These are phyloP conservation scores for Nemopilema nomurai DNA, from an alignment of 30 jellyfish, hydroid and myxozoan species.

Conservation along the genomic window DNA sequence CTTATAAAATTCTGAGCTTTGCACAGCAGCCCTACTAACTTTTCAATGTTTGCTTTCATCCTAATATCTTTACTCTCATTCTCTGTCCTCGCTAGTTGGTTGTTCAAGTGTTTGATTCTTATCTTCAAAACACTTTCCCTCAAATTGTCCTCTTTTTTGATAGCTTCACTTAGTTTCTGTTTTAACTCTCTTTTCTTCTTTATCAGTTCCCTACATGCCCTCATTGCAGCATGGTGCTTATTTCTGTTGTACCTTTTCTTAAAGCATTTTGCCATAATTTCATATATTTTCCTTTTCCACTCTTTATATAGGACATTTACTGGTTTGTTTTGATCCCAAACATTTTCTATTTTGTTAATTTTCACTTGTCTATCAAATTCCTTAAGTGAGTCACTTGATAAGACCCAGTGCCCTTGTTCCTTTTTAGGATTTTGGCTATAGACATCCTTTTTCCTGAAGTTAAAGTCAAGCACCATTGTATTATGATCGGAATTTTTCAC, in stretches of 20 bases:
- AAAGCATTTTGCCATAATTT: constrained; percentile 17
- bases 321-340: neutral
- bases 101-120: neutral
- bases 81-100: neutral
- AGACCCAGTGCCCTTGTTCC: constrained; percentile 6
- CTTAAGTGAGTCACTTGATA: neutral
- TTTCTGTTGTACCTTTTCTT: constrained; percentile 15
- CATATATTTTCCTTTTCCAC: constrained; percentile 9
- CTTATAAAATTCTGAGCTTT: constrained; percentile 17
- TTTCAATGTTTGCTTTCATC: neutral
- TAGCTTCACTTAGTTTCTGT: neutral
- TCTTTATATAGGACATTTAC: constrained; percentile 4
- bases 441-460: neutral
- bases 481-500: constrained; percentile 42
- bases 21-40: neutral
- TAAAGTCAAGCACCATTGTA: constrained; percentile 19
- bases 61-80: neutral
- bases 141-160: neutral
- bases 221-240: neutral
- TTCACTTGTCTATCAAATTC: constrained; percentile 16
- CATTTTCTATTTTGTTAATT: neutral
- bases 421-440: constrained; percentile 2
- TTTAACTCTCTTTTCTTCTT: constrained; percentile 1
- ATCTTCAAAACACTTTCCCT: neutral
- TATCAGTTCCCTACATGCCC: constrained; percentile 7